Evolutionary conservation across 1,140 invertebrate genomes (phyloP), one percentile per base, ranked within the genome.

Genomic region (Phenacoccus solenopsis): DNA sequence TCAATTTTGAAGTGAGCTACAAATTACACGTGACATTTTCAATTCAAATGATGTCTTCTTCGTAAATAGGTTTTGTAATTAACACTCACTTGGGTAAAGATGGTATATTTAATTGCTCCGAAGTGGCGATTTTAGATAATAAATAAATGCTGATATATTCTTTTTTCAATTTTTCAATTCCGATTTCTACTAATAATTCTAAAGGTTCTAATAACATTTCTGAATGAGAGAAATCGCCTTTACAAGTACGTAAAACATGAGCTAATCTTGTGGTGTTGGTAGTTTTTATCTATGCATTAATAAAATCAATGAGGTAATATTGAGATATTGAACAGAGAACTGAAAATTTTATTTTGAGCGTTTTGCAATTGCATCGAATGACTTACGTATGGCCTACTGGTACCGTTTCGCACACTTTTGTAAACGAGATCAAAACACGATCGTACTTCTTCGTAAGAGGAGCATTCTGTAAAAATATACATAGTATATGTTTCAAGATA

Each of bases 71-170:
- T 10, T 64, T 49, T 67, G 57, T 30, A 59, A 22, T 67, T 35
- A 32, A 21, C 1, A 28, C 12, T 25, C 22, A 70, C 70, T 67
- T 70, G 22, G 70, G 59, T 35, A 70, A 25, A 3, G 56, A 25
- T 12, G 70, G 70, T n/a, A 67, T 28, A 38, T 16, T 12, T 28
- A 70, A 57, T 24, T 64, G 22, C n/a, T 70, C 28, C 13, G 13
- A 38, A 13, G 24, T 35, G 5, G 70, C 30, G 30, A 70, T 64
- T 28, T 70, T 49, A 16, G 70, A 28, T 4, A 67, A 61, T 16
- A 70, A 20, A 25, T 67, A 70, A 20, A 67, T 59, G 59, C 28
- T 67, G 30, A 70, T 70, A 22, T 70, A 70, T 32, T 70, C 70
- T 38, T 67, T 61, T 22, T 70, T 70, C 1, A 70, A 32, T 28